Evolutionary conservation across 35 echinoderm and acorn worm species (phyloP).

Genomic region (Amphiura filiformis): DNA sequence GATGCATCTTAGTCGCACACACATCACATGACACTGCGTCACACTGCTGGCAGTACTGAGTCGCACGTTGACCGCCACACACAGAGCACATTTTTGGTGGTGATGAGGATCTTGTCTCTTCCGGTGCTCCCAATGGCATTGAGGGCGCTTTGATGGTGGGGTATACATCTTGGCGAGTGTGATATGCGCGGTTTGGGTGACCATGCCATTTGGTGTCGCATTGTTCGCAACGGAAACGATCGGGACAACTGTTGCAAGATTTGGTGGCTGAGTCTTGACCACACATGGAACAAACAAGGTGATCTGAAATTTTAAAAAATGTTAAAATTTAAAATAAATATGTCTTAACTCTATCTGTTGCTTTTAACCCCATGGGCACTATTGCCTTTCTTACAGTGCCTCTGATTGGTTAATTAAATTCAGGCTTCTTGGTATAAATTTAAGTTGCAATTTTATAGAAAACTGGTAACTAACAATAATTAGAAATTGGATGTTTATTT

Average conservation of each 20-base stretch:
- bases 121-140: not conserved
- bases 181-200: constrained; percentile 23
- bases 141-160: not conserved
- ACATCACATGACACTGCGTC: not conserved
- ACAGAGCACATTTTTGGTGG: not conserved
- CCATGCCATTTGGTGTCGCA: constrained; percentile 57
- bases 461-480: too few relatives aligned
- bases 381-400: too few relatives aligned
- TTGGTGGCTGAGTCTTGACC: constrained; percentile 27
- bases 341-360: too few relatives aligned
- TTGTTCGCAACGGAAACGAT: constrained; percentile 24
- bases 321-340: too few relatives aligned
- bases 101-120: not conserved
- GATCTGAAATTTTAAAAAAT: not conserved
- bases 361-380: too few relatives aligned
- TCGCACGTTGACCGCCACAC: not conserved
- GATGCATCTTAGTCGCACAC: not conserved
- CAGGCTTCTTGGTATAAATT: too few relatives aligned
- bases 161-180: constrained; percentile 16
- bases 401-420: too few relatives aligned
- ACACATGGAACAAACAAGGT: constrained; percentile 20
- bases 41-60: not conserved
- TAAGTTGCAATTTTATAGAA: too few relatives aligned
- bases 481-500: too few relatives aligned
- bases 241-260: constrained; percentile 24